phyloP scores from a whole-genome alignment of 2,888 invertebrate species.

The Pterostichus niger region DNA sequence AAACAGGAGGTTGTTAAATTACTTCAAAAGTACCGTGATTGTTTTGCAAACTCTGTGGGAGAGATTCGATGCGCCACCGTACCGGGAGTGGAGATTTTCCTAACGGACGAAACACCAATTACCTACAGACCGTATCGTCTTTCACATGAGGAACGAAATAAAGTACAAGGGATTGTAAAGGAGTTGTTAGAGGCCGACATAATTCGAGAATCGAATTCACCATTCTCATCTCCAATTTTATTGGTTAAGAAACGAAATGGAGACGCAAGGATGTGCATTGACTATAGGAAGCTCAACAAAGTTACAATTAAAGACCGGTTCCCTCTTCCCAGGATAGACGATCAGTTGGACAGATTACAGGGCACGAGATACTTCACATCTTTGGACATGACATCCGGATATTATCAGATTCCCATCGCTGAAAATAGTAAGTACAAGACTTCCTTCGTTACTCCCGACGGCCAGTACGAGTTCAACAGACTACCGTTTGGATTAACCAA shows the following conservation, averaged over 20 bases:
- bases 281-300: constrained; percentile 71
- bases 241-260: constrained; percentile 70
- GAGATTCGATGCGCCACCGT: constrained; percentile 62
- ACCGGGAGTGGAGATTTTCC: constrained; percentile 68
- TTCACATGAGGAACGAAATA: constrained; percentile 68
- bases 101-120: constrained; percentile 66
- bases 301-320: constrained; percentile 71
- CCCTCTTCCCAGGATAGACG: constrained; percentile 72
- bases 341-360: constrained; percentile 70
- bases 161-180: constrained; percentile 68
- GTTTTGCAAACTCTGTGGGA: constrained; percentile 27
- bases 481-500: constrained; percentile 73
- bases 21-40: constrained; percentile 2
- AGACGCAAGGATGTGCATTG: constrained; percentile 69
- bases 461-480: constrained; percentile 71
- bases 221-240: constrained; percentile 68
- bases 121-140: constrained; percentile 69
- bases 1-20: neutral
- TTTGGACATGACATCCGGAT: constrained; percentile 71
- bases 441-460: constrained; percentile 72
- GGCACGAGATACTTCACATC: constrained; percentile 70
- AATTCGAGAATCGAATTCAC: constrained; percentile 70
- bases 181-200: constrained; percentile 68
- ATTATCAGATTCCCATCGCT: constrained; percentile 72
- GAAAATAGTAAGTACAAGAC: constrained; percentile 70